Evolutionary conservation across 2,888 invertebrate species (phyloP).

Genomic region (Melipona beecheii): DNA sequence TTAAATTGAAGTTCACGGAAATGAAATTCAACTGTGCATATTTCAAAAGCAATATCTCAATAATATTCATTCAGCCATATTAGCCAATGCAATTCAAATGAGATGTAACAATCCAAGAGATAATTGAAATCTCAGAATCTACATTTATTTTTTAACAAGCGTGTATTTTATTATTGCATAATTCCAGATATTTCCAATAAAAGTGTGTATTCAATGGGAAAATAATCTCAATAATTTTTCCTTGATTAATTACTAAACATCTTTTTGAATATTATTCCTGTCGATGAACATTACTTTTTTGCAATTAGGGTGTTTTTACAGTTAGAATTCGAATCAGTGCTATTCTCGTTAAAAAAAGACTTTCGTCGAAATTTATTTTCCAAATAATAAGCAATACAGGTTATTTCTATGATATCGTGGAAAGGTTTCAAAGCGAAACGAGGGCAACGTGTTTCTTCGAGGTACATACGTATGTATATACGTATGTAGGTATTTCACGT

Average conservation of each 20-base stretch:
- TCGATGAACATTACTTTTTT: neutral
- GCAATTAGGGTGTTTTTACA: neutral
- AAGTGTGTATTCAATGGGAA: neutral
- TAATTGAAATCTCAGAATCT: neutral
- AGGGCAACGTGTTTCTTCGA: too few relatives aligned
- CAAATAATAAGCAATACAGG: neutral
- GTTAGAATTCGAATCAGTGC: neutral
- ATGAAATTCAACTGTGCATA: neutral
- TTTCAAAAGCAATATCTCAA: neutral
- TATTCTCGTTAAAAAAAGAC: neutral
- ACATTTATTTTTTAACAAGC: slow-evolving; percentile 2
- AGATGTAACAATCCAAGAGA: slow-evolving; percentile 1
- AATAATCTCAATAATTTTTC: neutral
- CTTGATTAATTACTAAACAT: neutral
- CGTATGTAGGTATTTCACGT: too few relatives aligned
- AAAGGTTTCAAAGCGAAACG: neutral
- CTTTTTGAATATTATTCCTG: neutral
- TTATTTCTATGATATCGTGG: neutral
- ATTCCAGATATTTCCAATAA: neutral
- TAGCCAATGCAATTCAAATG: slow-evolving; percentile 8
- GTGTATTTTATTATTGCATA: neutral
- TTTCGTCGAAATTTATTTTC: neutral
- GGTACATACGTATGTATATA: too few relatives aligned
- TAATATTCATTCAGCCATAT: slow-evolving; percentile 12
- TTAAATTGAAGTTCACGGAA: neutral